Evolutionary conservation across 2,113 vertebrate species (phyloP).

Genomic region (Gambusia holbrooki): DNA sequence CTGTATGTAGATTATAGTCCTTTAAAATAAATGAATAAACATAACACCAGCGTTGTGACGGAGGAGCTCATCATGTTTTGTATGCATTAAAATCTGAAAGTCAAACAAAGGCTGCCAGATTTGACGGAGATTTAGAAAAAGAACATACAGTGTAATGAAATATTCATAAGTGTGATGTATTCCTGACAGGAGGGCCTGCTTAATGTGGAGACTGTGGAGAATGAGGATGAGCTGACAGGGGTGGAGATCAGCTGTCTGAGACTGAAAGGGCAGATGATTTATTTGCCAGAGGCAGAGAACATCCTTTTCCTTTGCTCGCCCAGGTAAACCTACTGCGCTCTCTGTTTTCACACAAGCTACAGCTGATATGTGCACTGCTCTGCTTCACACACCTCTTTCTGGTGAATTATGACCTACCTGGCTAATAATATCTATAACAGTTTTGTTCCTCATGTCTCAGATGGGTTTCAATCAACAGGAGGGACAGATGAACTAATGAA

Average conservation of each 20-base stretch:
- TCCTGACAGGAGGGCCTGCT: slow-evolving; percentile 90
- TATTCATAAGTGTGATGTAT: slow-evolving; percentile 63
- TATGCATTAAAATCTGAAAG: slow-evolving; percentile 2
- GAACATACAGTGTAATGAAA: slow-evolving; percentile 46
- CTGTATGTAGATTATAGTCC: too few relatives aligned
- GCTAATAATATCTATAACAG: neutral
- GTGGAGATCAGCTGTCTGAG: slow-evolving; percentile 97
- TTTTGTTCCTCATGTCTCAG: too few relatives aligned
- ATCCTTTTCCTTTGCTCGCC: slow-evolving; percentile 99
- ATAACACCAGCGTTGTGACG: neutral
- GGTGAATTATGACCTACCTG: neutral
- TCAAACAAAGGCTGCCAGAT: slow-evolving; percentile 1
- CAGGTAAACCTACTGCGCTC: slow-evolving; percentile 81
- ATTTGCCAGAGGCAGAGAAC: slow-evolving; percentile 97
- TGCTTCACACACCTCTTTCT: neutral
- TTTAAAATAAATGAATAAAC: neutral
- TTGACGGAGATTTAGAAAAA: slow-evolving; percentile 35
- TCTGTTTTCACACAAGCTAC: slow-evolving; percentile 14
- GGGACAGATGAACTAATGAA: neutral
- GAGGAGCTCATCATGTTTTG: neutral
- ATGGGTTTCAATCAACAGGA: neutral
- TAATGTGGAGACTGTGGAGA: slow-evolving; percentile 95
- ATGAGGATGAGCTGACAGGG: slow-evolving; percentile 95
- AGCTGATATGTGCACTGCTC: neutral
- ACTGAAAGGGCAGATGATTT: slow-evolving; percentile 98